Evolutionary conservation across 1,140 invertebrate species (phyloP), one percentile per base, ranked within the genome.

Genomic region (Trichonephila clavata): DNA sequence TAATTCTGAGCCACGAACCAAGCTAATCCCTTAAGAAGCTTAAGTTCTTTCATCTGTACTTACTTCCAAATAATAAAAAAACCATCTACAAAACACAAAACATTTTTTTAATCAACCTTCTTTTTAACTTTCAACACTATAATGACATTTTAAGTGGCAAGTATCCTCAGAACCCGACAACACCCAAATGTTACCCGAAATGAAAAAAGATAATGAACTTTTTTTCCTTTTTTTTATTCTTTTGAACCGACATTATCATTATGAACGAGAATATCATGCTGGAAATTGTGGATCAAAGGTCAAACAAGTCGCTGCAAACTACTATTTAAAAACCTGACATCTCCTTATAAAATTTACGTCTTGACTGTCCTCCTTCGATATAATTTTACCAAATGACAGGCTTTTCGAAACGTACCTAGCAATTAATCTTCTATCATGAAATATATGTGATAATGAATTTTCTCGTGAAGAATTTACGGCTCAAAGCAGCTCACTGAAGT

Each of bases 101-200:
- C 71, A 77, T 39, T 27, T 77, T 77, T 32, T 32, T 32, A 77
- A 77, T 77, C 71, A 77, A 77, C 71, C 71, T 68, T 68, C n/a
- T 68, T 68, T 68, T 68, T 10, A 68, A 21, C 18, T 77, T 32
- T 39, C 71, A 18, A 20, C 71, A 39, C 27, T 13, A 39, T 77
- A 77, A 77, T 77, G 65, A 77, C 71, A 77, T 77, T 77, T 77
- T 77, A 77, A 77, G 71, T 77, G 27, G 71, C 32, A 77, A 18
- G 71, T 39, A 77, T 77, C 18, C 71, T 77, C 71, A 39, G 32
- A 77, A 77, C 71, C 21, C 71, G 71, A 77, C 71, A 77, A 77
- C 71, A 77, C 71, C 71, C 71, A 77, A 77, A 18, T 13, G 24
- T 77, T 63, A 16, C 21, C 16, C 71, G 18, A 77, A 77, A 77